Base-by-base conservation (phyloP, 35 echinoderm and acorn worm species). In the Apostichopus parvimensis region DNA sequence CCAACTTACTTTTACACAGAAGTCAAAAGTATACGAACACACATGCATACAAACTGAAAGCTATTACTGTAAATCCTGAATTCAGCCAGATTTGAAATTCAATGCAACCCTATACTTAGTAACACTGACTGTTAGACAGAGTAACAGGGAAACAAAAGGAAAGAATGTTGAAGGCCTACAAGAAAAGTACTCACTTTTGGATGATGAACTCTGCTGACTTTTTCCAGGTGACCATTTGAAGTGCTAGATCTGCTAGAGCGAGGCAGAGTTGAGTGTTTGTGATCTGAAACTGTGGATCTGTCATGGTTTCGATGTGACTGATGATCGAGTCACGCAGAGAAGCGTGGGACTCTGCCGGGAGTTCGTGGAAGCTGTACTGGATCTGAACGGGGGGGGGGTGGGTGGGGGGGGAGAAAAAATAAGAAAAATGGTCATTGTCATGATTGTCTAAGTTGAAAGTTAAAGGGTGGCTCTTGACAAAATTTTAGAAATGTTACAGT, bases 181-280 rank as follows among this genome's bases (percentile, higher is more conserved):
- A 10, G 10, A 53, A 45, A 80, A 90, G 9, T 8, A 83, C 88
- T 84, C 34, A 96, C 97, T 93, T 96, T 88, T 96, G 95, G 81
- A 99, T 96, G 64, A 99, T 91, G 72, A 78, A 94, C 2, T 79
- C 60, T 6, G 95, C 91, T 0, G 97, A 96, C 83, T 96, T 99
- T 76, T 94, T 94, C 95, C 97, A 96, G 53, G 76, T 76, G 4
- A 92, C 87, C 95, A 96, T 99, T 91, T 96, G 95, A 13, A 99
- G 85, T 23, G 97, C 97, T 53, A 96, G 85, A 85, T 96, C 95
- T 23, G 95, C 91, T 72, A 99, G 89, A 22, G 97, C 97, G 8
- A 99, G 90, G 73, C 97, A 99, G 6, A 99, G 91, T 81, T 99
- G 97, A 6, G 97, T 96, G 56, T 92, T 91, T 60, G 95, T 99